phyloP scores from a whole-genome alignment of 2,797 vertebrate genomes.

The Carapus acus region DNA sequence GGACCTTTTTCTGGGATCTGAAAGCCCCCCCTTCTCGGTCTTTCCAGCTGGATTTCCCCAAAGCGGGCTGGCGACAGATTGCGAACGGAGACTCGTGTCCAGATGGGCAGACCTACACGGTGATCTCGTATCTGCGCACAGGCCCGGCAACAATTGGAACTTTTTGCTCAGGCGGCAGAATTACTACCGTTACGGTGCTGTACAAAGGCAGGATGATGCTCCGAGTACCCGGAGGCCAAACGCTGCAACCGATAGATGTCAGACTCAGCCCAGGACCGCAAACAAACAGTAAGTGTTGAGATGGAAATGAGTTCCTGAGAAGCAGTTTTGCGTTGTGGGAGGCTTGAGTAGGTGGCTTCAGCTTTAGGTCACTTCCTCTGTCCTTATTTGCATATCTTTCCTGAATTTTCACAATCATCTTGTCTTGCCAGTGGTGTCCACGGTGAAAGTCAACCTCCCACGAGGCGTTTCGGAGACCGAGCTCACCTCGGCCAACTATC shows the following conservation, averaged over 20 bases:
- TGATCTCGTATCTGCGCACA: slow-evolving; percentile 58
- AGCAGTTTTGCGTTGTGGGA: background rate
- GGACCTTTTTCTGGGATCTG: slow-evolving; percentile 81
- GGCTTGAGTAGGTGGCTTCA: background rate
- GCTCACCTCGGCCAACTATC: slow-evolving; percentile 82
- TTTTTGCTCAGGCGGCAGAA: slow-evolving; percentile 68
- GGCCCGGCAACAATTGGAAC: slow-evolving; percentile 53
- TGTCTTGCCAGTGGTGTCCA: slow-evolving; percentile 65
- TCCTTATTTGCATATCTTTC: background rate
- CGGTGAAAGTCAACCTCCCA: slow-evolving; percentile 77
- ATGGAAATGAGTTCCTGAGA: background rate
- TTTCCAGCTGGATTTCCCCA: slow-evolving; percentile 80
- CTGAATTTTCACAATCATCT: background rate
- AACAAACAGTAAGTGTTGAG: slow-evolving; percentile 57
- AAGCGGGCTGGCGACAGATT: slow-evolving; percentile 78
- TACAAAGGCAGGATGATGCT: slow-evolving; percentile 63
- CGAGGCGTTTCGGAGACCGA: slow-evolving; percentile 65
- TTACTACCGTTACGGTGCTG: slow-evolving; percentile 51
- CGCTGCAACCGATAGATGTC: slow-evolving; percentile 55
- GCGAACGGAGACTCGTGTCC: slow-evolving; percentile 69
- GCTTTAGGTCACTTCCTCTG: background rate
- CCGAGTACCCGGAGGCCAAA: slow-evolving; percentile 48
- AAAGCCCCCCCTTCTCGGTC: slow-evolving; percentile 39
- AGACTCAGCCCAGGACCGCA: slow-evolving; percentile 53
- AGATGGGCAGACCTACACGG: slow-evolving; percentile 70